Conservation (phyloP, 1,140 invertebrate species). For the Anoplophora glabripennis region DNA sequence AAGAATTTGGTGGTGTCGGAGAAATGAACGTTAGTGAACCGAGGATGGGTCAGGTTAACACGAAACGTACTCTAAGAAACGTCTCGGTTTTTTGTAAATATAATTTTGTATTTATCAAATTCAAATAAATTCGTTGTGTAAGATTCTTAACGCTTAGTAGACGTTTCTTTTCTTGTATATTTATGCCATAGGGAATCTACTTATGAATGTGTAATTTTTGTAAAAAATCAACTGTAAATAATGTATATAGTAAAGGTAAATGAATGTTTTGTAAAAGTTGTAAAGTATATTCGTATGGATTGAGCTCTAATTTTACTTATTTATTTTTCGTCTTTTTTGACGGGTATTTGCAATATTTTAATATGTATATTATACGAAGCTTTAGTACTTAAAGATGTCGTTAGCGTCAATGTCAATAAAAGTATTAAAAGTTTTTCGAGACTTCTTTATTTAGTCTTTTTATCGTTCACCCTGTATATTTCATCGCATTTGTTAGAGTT, state of each 20-base stretch:
- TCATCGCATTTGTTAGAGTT: too few relatives aligned
- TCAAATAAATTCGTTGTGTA: not conserved
- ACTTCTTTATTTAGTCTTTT: not conserved
- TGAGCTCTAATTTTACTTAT: constrained; percentile 17
- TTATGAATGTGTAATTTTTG: constrained; percentile 2
- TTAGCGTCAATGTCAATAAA: constrained; percentile 40
- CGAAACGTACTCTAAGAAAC: too few relatives aligned
- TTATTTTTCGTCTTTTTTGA: constrained; percentile 30
- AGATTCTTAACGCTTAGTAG: not conserved
- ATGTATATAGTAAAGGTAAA: constrained; percentile 7
- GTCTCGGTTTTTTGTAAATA: too few relatives aligned
- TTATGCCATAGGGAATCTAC: too few relatives aligned
- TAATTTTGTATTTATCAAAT: too few relatives aligned
- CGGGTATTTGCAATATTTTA: constrained; percentile 41
- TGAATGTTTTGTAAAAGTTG: constrained; percentile 29
- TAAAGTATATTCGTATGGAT: constrained; percentile 12
- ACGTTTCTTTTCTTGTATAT: not conserved
- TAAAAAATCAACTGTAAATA: not conserved
- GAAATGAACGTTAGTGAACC: constrained; percentile 26
- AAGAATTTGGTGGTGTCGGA: constrained; percentile 45
- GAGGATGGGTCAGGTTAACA: not conserved
- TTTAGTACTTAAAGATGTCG: constrained; percentile 36
- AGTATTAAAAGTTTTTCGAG: constrained; percentile 14
- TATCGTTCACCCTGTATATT: too few relatives aligned
- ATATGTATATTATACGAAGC: constrained; percentile 34